A percentile compares a stretch with the other conserved stretches of the same genome.
These are phyloP conservation scores for Myzus persicae DNA, from an alignment of 1,140 invertebrate genomes.

Conservation along the genomic window DNA sequence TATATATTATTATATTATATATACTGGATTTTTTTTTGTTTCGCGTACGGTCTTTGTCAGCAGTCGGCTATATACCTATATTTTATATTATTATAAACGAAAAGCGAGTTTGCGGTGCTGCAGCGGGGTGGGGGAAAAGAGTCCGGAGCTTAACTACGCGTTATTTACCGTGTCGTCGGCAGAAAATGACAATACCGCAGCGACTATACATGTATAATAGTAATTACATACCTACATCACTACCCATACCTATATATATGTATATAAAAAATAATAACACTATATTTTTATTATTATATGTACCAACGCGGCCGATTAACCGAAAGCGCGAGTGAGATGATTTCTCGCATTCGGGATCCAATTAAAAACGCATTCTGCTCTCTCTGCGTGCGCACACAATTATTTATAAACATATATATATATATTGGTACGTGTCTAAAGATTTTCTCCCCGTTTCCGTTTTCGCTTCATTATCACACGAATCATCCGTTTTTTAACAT, in stretches of 20 bases:
- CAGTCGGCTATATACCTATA: not conserved
- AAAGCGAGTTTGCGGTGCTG: not conserved
- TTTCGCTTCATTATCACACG: not conserved
- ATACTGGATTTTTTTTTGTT: not conserved
- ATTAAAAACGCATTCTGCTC: constrained; percentile 26
- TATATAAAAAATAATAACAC: too few species aligned
- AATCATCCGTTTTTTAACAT: constrained; percentile 6
- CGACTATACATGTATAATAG: not conserved
- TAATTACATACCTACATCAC: not conserved
- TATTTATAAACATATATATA: not conserved
- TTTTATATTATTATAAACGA: not conserved
- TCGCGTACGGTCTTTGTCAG: not conserved
- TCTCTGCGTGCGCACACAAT: not conserved
- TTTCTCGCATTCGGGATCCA: not conserved
- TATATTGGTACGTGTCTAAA: not conserved
- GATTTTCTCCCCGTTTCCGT: not conserved
- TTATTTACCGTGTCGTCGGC: not conserved
- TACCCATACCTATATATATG: not conserved
- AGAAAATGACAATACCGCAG: not conserved
- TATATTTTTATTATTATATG: not conserved
- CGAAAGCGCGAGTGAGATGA: not conserved
- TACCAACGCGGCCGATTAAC: not conserved
- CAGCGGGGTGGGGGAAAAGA: not conserved
- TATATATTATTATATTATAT: not conserved
- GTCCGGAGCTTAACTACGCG: not conserved